Base-by-base conservation (phyloP, 1,140 invertebrate species). In the Papilio aristodemus region DNA sequence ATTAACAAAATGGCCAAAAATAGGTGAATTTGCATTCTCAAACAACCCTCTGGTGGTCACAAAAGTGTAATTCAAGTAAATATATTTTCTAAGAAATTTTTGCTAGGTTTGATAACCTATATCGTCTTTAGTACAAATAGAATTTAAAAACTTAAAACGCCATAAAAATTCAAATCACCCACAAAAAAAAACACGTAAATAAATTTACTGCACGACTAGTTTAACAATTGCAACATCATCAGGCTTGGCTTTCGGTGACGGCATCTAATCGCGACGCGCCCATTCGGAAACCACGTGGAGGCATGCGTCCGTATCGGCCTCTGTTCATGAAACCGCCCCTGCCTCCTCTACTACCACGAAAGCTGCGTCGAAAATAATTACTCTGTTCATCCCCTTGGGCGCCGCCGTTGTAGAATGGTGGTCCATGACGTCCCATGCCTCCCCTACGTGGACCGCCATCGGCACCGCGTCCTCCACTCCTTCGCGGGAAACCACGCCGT, bases 401-500 rank as follows among this genome's bases (percentile, higher is more conserved):
- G 75, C 80, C 86, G 78, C 84, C 83, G 70, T 81, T 81, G 67
- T 58, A 81, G 71, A 81, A 69, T 64, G 83, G 82, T 76, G 84
- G 82, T 66, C 84, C 83, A 58, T 87, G 81, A 71, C 87, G 82
- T 70, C 81, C 84, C 79, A 85, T 78, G 64, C 91, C 85, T 67
- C 87, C 87, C 75, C 89, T 81, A 68, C 88, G 86, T 77, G 85
- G 88, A 80, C 80, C 85, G 66, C 87, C 87, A 74, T 90, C 89
- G 76, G 87, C 89, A 67, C 89, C 87, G 67, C 90, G 87, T 74
- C 87, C 88, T 73, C 85, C 85, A 72, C 85, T 76, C 74, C 84
- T 87, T 75, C 87, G 85, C 69, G 87, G 85, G 68, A 93, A 95
- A 78, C 94, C 94, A 79, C 97, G 94, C 77, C 97, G 95, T 80